phyloP scores from a whole-genome alignment of 1,140 invertebrate species.

The Telenomus remus region DNA sequence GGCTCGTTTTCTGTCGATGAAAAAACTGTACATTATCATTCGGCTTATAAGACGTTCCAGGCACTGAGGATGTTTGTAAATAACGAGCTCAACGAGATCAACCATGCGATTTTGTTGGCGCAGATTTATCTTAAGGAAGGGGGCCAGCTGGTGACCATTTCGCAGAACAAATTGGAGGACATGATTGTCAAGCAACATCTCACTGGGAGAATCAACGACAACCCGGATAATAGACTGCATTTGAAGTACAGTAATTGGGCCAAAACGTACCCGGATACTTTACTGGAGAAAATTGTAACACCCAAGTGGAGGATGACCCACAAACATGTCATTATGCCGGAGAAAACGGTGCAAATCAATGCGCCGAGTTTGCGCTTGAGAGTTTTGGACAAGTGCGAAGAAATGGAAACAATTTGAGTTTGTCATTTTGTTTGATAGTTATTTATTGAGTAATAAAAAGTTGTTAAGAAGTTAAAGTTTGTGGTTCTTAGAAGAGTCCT shows the following conservation, averaged over 20 bases:
- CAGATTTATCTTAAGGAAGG: slow-evolving; percentile 84
- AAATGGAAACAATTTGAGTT: slow-evolving; percentile 64
- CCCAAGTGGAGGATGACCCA: slow-evolving; percentile 85
- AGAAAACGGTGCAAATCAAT: slow-evolving; percentile 83
- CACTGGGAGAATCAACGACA: slow-evolving; percentile 83
- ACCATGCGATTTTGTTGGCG: slow-evolving; percentile 89
- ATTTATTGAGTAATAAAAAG: no score
- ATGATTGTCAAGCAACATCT: slow-evolving; percentile 95
- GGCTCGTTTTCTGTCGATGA: slow-evolving; percentile 77
- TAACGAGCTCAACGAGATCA: slow-evolving; percentile 97
- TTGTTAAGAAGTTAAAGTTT: not conserved
- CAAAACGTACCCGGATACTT: slow-evolving; percentile 76
- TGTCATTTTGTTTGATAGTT: not conserved
- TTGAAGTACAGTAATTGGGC: slow-evolving; percentile 80
- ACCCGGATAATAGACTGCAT: slow-evolving; percentile 80
- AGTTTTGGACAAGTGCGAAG: slow-evolving; percentile 69
- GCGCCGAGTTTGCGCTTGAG: slow-evolving; percentile 83
- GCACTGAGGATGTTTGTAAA: slow-evolving; percentile 97
- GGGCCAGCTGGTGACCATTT: slow-evolving; percentile 87
- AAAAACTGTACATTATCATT: slow-evolving; percentile 83
- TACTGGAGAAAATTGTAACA: slow-evolving; percentile 77
- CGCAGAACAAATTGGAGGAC: slow-evolving; percentile 96
- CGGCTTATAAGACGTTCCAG: slow-evolving; percentile 95
- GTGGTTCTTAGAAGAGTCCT: slow-evolving; percentile 85
- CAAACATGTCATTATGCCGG: slow-evolving; percentile 87